Conservation (phyloP, 2,888 invertebrate species). For the Arge pagana region DNA sequence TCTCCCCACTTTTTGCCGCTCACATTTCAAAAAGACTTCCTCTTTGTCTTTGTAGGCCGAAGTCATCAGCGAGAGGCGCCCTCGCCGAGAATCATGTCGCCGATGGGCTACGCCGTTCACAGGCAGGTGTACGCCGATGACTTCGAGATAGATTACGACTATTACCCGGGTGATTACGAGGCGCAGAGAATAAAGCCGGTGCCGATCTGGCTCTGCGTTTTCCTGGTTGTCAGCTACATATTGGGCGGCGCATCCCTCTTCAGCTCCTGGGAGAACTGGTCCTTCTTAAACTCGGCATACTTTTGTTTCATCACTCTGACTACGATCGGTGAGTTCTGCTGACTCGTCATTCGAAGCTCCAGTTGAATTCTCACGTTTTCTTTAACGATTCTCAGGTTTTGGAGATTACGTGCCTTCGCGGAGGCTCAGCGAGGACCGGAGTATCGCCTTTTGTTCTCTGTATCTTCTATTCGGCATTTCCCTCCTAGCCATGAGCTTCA, state of each 20-base stretch:
- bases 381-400: constrained; percentile 63
- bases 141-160: constrained; percentile 66
- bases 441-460: constrained; percentile 85
- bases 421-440: constrained; percentile 63
- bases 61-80: constrained; percentile 41
- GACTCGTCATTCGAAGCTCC: not conserved
- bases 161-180: constrained; percentile 59
- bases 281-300: constrained; percentile 85
- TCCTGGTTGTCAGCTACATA: constrained; percentile 87
- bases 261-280: constrained; percentile 85
- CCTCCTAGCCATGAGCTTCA: constrained; percentile 94
- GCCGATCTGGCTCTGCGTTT: constrained; percentile 88
- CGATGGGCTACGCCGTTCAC: constrained; percentile 69
- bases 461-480: constrained; percentile 95
- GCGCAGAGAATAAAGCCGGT: constrained; percentile 69
- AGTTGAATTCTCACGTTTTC: not conserved
- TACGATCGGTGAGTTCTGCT: constrained; percentile 69
- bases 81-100: constrained; percentile 71
- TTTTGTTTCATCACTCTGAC: constrained; percentile 94
- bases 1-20: not conserved
- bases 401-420: constrained; percentile 91
- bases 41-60: constrained; percentile 14
- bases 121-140: constrained; percentile 66
- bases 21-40: constrained; percentile 2
- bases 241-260: constrained; percentile 87